Evolutionary conservation across 2,113 vertebrate genomes (phyloP).

Genomic region (Nothocercus nigrocapillus): DNA sequence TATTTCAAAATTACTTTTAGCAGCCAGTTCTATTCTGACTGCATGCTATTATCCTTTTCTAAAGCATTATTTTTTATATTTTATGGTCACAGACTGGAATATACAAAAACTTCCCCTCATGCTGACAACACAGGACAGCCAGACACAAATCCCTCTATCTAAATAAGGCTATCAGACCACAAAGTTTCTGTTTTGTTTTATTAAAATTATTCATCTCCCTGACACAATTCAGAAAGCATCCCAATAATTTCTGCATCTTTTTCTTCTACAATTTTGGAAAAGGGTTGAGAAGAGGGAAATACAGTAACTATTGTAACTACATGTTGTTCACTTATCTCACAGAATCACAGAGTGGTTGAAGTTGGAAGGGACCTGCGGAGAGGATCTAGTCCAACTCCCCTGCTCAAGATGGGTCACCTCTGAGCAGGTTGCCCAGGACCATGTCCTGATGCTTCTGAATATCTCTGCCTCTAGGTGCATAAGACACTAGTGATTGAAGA

Average conservation of each 20-base stretch:
- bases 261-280: not conserved
- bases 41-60: conserved; percentile 28
- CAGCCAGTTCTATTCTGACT: conserved; percentile 40
- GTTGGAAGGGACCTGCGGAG: not conserved
- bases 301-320: not conserved
- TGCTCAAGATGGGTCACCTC: not conserved
- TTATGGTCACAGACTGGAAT: conserved; percentile 50
- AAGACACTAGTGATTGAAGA: not conserved
- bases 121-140: conserved; percentile 29
- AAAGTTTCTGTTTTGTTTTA: conserved; percentile 22
- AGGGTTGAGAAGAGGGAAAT: not conserved
- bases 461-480: not conserved
- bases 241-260: not conserved
- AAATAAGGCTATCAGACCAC: conserved; percentile 47
- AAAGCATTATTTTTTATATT: conserved; percentile 43
- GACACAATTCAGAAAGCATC: not conserved
- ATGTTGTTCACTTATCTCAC: not conserved
- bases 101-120: conserved; percentile 38
- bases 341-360: too few relatives aligned
- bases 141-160: conserved; percentile 50
- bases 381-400: not conserved
- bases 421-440: too few relatives aligned
- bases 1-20: conserved; percentile 37
- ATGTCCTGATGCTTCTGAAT: not conserved
- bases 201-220: not conserved